Base-by-base conservation (phyloP, 2,113 vertebrate species). In the Oreotrochilus melanogaster region DNA sequence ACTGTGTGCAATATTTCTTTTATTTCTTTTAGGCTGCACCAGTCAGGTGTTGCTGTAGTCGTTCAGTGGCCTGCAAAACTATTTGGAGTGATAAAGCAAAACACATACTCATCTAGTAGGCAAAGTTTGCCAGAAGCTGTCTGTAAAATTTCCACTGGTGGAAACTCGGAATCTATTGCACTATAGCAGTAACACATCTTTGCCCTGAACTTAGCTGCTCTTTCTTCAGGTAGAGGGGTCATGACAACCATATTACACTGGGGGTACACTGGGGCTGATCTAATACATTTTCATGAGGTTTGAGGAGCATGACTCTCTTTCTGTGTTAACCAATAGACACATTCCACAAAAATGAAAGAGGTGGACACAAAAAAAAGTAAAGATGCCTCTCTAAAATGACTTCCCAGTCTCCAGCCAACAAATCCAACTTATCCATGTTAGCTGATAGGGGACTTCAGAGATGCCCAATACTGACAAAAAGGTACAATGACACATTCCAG, bases 51-150 rank as follows among this genome's bases (percentile, higher is more conserved):
- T 43, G 43, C 6, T 31, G 22, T 7, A 43, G 45, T 43, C 11
- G 7, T 18, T 2, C 25, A 33, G 33, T 16, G 30, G 31, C 25
- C n/a, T 16, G 7, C 30, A 24, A 58, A 50, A 39, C 27, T 50
- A 47, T 4, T 47, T 8, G 57, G n/a, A 21, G 23, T 51, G 61
- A 50, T 17, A 61, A 58, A 56, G 56, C 57, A 42, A 62, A 84
- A 42, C 11, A 51, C 0, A 1, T 35, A 54, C n/a, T 30, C 51
- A 60, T 7, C 1, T 0, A n/a, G 53, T 8, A 27, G 14, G 21
- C 13, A 22, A 42, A 54, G 10, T 39, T 5, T 43, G 19, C 27
- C 43, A 65, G 33, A 37, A 50, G 57, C 43, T 42, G n/a, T 10
- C 31, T 22, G 51, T 15, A 73, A 65, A 78, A 37, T 19, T 45